A percentile compares a stretch with the other conserved stretches of the same genome.
Conservation (phyloP, 2,113 vertebrate species). For the Thamnophis sirtalis region DNA sequence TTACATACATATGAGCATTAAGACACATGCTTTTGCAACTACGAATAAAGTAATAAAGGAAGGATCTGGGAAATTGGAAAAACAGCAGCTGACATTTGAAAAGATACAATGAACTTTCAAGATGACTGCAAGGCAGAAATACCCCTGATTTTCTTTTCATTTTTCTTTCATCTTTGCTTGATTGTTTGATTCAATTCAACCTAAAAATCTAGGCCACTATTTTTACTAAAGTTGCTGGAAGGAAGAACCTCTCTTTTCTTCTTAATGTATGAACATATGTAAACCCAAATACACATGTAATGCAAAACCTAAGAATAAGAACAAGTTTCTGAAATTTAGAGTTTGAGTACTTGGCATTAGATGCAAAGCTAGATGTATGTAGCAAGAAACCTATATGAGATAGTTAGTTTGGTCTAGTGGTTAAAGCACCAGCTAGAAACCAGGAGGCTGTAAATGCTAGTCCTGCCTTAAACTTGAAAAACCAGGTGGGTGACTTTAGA, state of each 20-base stretch:
- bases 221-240: neutral
- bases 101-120: neutral
- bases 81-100: conserved; percentile 2
- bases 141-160: neutral
- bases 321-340: neutral
- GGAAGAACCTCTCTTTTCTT: neutral
- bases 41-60: neutral
- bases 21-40: neutral
- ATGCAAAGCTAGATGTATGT: neutral
- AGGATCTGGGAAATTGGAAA: neutral
- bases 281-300: neutral
- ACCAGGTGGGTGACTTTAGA: neutral
- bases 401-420: neutral
- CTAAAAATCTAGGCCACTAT: conserved; percentile 10
- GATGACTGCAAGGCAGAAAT: conserved; percentile 13
- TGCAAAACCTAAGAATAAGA: neutral
- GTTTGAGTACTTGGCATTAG: neutral
- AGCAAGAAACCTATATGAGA: neutral
- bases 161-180: neutral
- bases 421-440: neutral
- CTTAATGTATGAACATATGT: neutral
- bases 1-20: neutral
- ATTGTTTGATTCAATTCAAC: conserved; percentile 2
- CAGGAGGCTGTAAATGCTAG: neutral
- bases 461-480: neutral